Evolutionary conservation across 1,140 invertebrate species (phyloP).

Genomic region (Aphidius gifuensis): DNA sequence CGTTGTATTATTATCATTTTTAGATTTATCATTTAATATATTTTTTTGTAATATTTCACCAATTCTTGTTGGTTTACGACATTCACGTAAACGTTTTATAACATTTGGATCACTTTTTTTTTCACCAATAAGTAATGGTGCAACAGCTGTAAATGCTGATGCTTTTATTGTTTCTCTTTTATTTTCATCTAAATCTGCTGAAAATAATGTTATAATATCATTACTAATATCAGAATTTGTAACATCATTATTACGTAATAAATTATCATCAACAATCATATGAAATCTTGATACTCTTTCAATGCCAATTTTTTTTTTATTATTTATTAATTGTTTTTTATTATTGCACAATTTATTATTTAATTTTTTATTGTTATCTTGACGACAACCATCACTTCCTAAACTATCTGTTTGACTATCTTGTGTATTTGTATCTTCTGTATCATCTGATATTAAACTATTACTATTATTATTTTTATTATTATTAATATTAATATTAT

Average conservation of each 20-base stretch:
- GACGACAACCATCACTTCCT: constrained; percentile 48
- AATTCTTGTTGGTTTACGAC: constrained; percentile 49
- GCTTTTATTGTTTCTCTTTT: constrained; percentile 52
- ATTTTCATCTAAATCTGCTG: constrained; percentile 50
- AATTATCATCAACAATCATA: constrained; percentile 49
- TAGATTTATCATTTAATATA: constrained; percentile 36
- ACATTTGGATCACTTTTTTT: constrained; percentile 58
- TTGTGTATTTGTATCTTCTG: constrained; percentile 50
- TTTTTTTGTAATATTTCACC: constrained; percentile 35
- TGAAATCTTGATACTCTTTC: constrained; percentile 48
- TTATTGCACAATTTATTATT: constrained; percentile 31
- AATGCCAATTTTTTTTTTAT: constrained; percentile 35
- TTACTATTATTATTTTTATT: neutral
- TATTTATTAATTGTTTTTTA: constrained; percentile 17
- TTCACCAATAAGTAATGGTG: constrained; percentile 45
- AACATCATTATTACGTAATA: constrained; percentile 40
- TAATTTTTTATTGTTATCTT: constrained; percentile 33
- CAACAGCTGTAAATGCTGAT: constrained; percentile 44
- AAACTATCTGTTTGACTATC: constrained; percentile 53
- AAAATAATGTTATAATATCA: constrained; percentile 50
- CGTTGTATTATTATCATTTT: constrained; percentile 29
- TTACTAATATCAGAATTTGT: constrained; percentile 49
- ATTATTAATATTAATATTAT: constrained; percentile 29
- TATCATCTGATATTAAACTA: constrained; percentile 47
- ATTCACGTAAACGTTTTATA: constrained; percentile 59